phyloP scores from a whole-genome alignment of 2,888 invertebrate species.

The Synanthedon andrenaeformis region DNA sequence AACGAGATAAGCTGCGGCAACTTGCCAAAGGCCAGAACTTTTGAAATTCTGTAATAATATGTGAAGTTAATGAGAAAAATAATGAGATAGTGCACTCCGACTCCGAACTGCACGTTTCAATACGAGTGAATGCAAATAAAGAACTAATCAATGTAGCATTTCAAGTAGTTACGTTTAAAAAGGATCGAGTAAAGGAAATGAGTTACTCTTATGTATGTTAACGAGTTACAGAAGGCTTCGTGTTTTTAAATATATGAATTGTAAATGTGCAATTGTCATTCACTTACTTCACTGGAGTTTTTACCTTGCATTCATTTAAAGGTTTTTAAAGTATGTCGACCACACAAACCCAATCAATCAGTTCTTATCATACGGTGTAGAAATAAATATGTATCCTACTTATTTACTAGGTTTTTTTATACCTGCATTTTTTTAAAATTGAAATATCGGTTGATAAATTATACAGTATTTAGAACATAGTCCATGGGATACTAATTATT shows the following conservation, averaged over 20 bases:
- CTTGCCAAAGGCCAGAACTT: not conserved
- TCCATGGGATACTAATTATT: no score
- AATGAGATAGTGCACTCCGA: not conserved
- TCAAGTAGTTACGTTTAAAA: not conserved
- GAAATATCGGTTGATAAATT: no score
- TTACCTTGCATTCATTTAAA: not conserved
- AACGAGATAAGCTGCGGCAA: not conserved
- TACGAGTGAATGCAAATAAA: not conserved
- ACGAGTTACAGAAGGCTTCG: conserved; percentile 6
- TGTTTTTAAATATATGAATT: conserved; percentile 9
- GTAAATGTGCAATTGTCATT: conserved; percentile 8
- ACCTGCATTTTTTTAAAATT: no score
- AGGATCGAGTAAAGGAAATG: conserved; percentile 7
- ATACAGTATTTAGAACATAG: no score
- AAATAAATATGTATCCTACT: no score
- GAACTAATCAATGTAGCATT: not conserved
- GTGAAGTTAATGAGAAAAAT: not conserved
- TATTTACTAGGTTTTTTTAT: no score
- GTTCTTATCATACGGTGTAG: no score
- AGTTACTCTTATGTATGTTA: conserved; percentile 8
- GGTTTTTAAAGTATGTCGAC: not conserved
- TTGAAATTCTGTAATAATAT: not conserved
- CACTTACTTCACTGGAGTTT: not conserved
- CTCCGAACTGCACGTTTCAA: not conserved
- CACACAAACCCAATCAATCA: not conserved